phyloP scores from a whole-genome alignment of 2,797 vertebrate genomes.

The Gymnothorax javanicus region DNA sequence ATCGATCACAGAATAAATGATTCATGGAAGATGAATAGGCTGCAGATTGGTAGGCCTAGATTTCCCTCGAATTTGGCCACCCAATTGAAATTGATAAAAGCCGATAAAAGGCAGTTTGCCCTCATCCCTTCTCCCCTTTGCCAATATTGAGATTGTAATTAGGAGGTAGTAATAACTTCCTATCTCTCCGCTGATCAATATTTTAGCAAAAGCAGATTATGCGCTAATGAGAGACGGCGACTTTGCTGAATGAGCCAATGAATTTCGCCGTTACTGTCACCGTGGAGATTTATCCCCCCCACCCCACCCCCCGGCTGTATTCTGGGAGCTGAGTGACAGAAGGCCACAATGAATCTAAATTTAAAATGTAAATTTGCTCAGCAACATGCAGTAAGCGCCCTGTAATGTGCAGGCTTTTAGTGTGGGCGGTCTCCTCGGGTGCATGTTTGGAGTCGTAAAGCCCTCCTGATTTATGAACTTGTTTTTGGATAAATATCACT shows the following conservation, averaged over 20 bases:
- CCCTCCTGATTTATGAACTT: slow-evolving; percentile 70
- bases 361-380: slow-evolving; percentile 63
- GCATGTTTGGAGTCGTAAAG: slow-evolving; percentile 57
- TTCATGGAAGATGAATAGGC: slow-evolving; percentile 98
- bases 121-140: slow-evolving; percentile 84
- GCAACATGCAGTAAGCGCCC: slow-evolving; percentile 54
- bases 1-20: slow-evolving; percentile 99
- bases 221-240: slow-evolving; percentile 71
- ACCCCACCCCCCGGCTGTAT: slow-evolving; percentile 63
- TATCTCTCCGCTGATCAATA: slow-evolving; percentile 88
- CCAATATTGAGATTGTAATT: slow-evolving; percentile 90
- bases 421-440: slow-evolving; percentile 51
- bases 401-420: slow-evolving; percentile 66
- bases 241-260: slow-evolving; percentile 64
- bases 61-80: slow-evolving; percentile 82
- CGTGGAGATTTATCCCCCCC: slow-evolving; percentile 79
- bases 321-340: slow-evolving; percentile 58
- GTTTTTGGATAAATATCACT: slow-evolving; percentile 70
- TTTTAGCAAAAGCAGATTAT: slow-evolving; percentile 85
- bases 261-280: slow-evolving; percentile 75
- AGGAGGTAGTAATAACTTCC: slow-evolving; percentile 89
- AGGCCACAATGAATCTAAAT: slow-evolving; percentile 59
- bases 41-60: slow-evolving; percentile 87
- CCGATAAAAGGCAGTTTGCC: slow-evolving; percentile 80
- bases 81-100: slow-evolving; percentile 94